Evolutionary conservation across 2,888 invertebrate genomes (phyloP), one percentile per base, ranked within the genome.

Genomic region (Lasioglossum lativentre): DNA sequence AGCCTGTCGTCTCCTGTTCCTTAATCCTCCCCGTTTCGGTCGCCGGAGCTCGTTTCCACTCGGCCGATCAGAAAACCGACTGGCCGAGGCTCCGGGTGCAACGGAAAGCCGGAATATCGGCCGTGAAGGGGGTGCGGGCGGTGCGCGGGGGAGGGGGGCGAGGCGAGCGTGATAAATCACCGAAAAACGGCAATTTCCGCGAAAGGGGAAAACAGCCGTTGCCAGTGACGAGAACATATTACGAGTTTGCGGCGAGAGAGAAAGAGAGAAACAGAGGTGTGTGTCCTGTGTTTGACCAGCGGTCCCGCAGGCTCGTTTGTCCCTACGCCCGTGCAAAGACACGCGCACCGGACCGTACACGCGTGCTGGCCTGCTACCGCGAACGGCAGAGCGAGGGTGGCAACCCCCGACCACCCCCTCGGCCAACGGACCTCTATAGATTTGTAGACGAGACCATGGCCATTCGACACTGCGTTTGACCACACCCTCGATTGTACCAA

Each of bases 401-500:
- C 84, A 79, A 19, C n/a, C 63, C 42, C 52, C 34, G 34, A 23
- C 34, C 34, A 52, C 52, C 52, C 52, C 52, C 14, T 10, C 66
- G 38, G 38, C 66, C 66, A 68, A 34, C 38, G 89, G 88, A 83
- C 88, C 91, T 93, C 92, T 93, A 93, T 93, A 93, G 93, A 93
- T 93, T 93, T 92, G 93, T 92, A 91, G 92, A 92, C 90, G 91
- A 90, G 91, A 91, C 92, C 90, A 90, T 85, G 93, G 91, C 92
- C 92, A 92, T 92, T 92, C 93, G 93, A 91, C 90, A 89, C 92
- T 94, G 94, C 93, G 92, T 94, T 94, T 94, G 95, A 94, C 95
- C 94, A 95, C 94, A 94, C 94, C 94, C 95, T 94, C 94, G 93
- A 93, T 93, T 90, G 91, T 90, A 89, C 91, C 91, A 93, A 94